Conservation (phyloP, 92 coral and sea anemone species). For the Scolanthus callimorphus region DNA sequence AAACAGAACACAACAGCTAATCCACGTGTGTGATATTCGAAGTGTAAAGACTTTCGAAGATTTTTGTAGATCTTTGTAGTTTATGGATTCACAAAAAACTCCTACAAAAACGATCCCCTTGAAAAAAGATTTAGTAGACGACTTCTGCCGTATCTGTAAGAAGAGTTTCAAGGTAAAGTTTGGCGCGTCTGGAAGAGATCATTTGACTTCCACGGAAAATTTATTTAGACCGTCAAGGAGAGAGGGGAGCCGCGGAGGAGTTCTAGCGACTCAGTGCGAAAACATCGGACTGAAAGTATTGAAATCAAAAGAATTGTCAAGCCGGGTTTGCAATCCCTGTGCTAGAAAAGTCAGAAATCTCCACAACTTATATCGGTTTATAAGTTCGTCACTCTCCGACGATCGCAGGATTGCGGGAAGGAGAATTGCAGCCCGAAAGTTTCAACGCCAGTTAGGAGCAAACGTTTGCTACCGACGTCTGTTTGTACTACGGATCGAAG, state of each 20-base stretch:
- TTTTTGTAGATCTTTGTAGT: no score
- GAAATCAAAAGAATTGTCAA: not conserved
- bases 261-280: not conserved
- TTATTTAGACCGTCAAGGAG: not conserved
- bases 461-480: not conserved
- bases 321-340: not conserved
- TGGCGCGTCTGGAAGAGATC: no score
- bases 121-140: not conserved
- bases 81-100: not conserved
- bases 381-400: not conserved
- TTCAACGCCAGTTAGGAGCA: not conserved
- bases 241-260: not conserved
- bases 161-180: not conserved
- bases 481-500: not conserved
- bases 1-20: no score
- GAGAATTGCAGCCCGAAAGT: not conserved
- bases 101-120: not conserved
- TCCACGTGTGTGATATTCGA: no score
- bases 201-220: no score
- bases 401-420: no score
- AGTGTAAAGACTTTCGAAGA: no score
- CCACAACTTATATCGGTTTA: not conserved
- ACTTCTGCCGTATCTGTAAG: not conserved
- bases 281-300: not conserved
- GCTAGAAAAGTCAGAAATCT: not conserved